Evolutionary conservation across 2,113 vertebrate species (phyloP), one percentile per base, ranked within the genome.

Genomic region (Brevimyrus niger): DNA sequence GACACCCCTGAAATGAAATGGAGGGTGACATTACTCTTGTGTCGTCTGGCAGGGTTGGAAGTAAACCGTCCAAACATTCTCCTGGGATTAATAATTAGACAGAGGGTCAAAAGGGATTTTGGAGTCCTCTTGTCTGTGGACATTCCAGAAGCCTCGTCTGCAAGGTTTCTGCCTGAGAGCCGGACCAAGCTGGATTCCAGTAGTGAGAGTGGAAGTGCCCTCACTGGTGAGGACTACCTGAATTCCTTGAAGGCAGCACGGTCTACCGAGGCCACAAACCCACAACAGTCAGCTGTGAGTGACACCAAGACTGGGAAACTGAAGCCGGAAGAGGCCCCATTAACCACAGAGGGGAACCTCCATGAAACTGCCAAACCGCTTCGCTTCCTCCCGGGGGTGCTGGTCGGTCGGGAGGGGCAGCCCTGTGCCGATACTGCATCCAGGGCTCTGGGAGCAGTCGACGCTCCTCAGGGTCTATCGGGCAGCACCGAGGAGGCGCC

Each of bases 321-420:
- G 87, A 90, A 90, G 3, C 51, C 92, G 86, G 94, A 95, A 91
- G 95, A 95, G 89, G 91, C 94, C n/a, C 91, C 93, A 89, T 91
- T 95, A 0, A 89, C 95, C 87, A 94, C 96, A 65, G 97, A 97
- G 91, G 92, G 92, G 38, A 93, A 91, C 88, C 96, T 93, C 90
- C 96, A 96, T 38, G 97, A 97, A 65, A 90, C 96, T 65, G 93
- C 95, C 0, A 98, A 98, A 92, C 97, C 98, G 9, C 95, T 99
- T 91, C 94, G 98, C 46, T 99, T 99, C 90, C 97, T 99, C 91
- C 98, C 98, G 42, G 98, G 98, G 65, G 98, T 99, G 86, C 93
- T 99, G 69, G 95, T 98, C 87, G 97, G 97, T 48, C 97, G 97
- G 97, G 98, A 98, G 90, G 98, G 96, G 84, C 96, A 97, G 69